phyloP scores from a whole-genome alignment of 2,113 vertebrate genomes.

The Myotis davidii region DNA sequence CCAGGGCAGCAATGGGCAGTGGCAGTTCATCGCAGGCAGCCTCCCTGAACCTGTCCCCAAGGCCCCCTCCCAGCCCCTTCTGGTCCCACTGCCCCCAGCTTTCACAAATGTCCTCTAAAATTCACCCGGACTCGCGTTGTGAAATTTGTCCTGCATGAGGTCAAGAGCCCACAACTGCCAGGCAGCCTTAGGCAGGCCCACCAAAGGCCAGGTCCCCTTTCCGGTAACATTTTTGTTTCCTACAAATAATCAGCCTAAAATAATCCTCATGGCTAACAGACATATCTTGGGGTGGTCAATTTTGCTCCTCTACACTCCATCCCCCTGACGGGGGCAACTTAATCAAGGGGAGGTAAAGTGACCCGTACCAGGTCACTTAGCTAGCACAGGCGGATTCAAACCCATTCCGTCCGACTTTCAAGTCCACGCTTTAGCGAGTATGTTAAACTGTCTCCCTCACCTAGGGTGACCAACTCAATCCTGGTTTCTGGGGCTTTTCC shows the following conservation, averaged over 20 bases:
- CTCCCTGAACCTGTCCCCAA: background rate
- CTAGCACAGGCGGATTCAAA: background rate
- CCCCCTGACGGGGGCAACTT: background rate
- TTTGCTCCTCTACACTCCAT: background rate
- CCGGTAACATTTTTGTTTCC: background rate
- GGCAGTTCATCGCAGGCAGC: background rate
- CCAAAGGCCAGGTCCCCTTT: background rate
- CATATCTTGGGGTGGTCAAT: background rate
- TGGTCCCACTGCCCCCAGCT: background rate
- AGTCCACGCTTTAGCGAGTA: background rate
- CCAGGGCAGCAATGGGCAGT: background rate
- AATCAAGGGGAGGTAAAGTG: accelerated
- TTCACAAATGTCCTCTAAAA: background rate
- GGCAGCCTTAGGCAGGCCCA: too few relatives aligned
- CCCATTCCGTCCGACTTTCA: background rate
- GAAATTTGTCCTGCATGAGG: background rate
- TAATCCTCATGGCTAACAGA: background rate
- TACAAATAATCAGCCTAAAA: background rate
- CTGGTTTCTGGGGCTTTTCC: background rate
- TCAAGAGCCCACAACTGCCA: background rate
- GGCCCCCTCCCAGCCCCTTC: background rate
- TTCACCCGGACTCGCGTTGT: background rate
- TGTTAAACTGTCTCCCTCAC: background rate
- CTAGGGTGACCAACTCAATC: background rate
- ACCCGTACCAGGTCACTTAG: background rate